Conservation (phyloP, 37 sponge, comb jelly and placozoan species). For the Hexactinellida sp. region DNA sequence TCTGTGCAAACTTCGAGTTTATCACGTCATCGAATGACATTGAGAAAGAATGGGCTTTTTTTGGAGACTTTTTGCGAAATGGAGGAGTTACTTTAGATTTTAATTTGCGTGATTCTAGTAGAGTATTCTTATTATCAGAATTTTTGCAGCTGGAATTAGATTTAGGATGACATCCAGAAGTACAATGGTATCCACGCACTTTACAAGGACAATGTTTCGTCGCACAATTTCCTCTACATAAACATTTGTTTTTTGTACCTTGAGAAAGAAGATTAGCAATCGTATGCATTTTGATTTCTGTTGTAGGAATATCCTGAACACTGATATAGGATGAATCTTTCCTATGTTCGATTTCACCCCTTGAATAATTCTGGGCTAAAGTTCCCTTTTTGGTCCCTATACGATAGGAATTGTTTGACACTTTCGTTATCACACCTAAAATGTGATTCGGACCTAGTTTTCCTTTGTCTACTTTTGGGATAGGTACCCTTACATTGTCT, state of each 20-base stretch:
- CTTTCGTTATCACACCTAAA: not conserved
- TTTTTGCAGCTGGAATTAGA: not conserved
- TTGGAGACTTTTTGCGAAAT: slow-evolving; percentile 12
- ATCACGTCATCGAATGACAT: not conserved
- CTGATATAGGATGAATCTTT: not conserved
- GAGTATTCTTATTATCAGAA: slow-evolving; percentile 5
- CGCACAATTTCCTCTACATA: slow-evolving; percentile 15
- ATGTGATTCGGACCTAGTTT: slow-evolving; percentile 9
- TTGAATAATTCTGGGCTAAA: slow-evolving; percentile 1
- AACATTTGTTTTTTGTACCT: not conserved
- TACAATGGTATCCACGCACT: not conserved
- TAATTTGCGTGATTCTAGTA: not conserved
- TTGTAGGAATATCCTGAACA: slow-evolving; percentile 6
- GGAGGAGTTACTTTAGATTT: not conserved
- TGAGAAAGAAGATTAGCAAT: not conserved
- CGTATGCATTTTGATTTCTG: not conserved
- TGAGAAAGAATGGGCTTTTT: not conserved
- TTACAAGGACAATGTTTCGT: slow-evolving; percentile 15
- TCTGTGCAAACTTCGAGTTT: not conserved
- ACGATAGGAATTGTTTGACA: not conserved
- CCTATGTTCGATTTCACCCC: not conserved
- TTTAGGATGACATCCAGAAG: slow-evolving; percentile 13
- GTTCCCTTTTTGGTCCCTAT: not conserved
- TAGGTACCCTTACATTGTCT: slow-evolving; percentile 12
- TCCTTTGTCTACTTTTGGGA: slow-evolving; percentile 11